Conservation (phyloP, 2,113 vertebrate species). For the Sinocyclocheilus anophthalmus region DNA sequence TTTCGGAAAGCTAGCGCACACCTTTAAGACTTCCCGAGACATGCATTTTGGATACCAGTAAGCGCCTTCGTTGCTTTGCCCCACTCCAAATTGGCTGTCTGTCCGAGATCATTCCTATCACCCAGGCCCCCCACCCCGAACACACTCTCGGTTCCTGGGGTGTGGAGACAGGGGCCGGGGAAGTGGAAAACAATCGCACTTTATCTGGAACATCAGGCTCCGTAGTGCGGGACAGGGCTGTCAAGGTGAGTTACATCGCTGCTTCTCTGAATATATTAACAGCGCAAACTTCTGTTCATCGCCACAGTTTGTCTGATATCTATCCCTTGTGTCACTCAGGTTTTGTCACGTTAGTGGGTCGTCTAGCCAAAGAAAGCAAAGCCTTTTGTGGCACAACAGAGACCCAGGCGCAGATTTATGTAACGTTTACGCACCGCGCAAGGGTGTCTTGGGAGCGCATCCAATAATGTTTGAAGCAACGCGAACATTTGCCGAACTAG, state of each 20-base stretch:
- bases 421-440: conserved; percentile 21
- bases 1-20: neutral
- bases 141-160: conserved; percentile 73
- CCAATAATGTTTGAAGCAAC: conserved; percentile 48
- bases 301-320: neutral
- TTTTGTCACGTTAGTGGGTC: conserved; percentile 7
- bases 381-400: conserved; percentile 1
- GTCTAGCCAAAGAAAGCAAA: conserved; percentile 25
- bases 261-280: conserved; percentile 49
- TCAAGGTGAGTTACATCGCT: conserved; percentile 73
- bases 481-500: conserved; percentile 64
- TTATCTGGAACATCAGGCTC: conserved; percentile 45
- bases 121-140: conserved; percentile 73
- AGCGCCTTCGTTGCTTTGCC: conserved; percentile 28
- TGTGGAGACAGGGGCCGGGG: conserved; percentile 75
- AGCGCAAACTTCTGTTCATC: conserved; percentile 6
- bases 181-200: conserved; percentile 63
- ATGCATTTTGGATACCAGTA: conserved; percentile 54
- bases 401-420: conserved; percentile 17
- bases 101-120: conserved; percentile 70
- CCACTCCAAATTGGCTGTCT: conserved; percentile 61
- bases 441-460: conserved; percentile 29
- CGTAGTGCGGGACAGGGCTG: conserved; percentile 59
- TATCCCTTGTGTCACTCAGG: conserved; percentile 38
- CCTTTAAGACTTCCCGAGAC: conserved; percentile 11